Evolutionary conservation across 2,797 vertebrate genomes (phyloP).

Genomic region (Craterocephalus amniculus): DNA sequence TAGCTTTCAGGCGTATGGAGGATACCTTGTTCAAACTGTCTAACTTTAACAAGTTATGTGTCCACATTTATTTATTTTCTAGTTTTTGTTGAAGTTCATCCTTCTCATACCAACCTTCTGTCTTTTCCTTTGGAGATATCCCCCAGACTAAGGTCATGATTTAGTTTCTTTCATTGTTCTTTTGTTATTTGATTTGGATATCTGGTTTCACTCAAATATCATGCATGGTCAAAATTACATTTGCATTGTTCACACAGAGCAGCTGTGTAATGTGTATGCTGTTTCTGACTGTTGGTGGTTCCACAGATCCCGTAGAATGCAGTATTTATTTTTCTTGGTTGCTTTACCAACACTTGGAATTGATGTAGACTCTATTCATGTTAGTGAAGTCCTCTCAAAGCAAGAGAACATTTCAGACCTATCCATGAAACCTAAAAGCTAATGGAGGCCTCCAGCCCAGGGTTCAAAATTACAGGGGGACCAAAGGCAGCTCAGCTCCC

Average conservation of each 20-base stretch:
- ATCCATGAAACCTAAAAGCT: background rate
- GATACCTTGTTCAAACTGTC: background rate
- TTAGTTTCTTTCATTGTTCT: background rate
- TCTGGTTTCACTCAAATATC: conserved; percentile 4
- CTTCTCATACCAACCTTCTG: background rate
- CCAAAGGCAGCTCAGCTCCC: too few species aligned
- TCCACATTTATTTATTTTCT: background rate
- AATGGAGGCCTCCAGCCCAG: too few species aligned
- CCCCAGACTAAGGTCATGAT: conserved; percentile 1
- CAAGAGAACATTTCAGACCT: conserved; percentile 4
- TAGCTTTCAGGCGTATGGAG: background rate
- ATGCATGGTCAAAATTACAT: conserved; percentile 7
- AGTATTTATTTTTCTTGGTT: too few species aligned
- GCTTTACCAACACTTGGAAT: too few species aligned
- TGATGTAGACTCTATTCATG: background rate
- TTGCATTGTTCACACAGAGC: conserved; percentile 2
- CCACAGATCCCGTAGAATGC: too few species aligned
- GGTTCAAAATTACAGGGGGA: too few species aligned
- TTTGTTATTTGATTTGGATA: background rate
- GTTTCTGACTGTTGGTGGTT: conserved; percentile 1
- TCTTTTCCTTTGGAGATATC: conserved; percentile 1
- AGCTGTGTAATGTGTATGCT: conserved; percentile 3
- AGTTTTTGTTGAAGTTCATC: conserved; percentile 2
- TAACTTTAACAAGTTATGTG: background rate
- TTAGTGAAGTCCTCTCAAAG: background rate